Evolutionary conservation across 1,140 invertebrate species (phyloP), one percentile per base, ranked within the genome.

Genomic region (Luehdorfia chinensis): DNA sequence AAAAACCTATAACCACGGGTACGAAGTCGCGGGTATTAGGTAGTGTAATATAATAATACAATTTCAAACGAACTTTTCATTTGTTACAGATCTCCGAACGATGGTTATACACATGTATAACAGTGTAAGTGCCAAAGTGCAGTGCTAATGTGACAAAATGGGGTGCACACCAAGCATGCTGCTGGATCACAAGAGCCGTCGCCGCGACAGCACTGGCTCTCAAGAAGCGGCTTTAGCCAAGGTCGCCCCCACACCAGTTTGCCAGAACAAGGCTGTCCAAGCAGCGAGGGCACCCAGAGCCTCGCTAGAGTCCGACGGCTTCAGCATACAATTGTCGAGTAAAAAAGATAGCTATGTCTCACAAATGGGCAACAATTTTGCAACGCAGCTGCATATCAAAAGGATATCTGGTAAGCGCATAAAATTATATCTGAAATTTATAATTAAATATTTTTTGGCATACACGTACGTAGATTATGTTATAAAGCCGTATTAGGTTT

Each of bases 141-240:
- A 83, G 75, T 77, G 65, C 64, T 61, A 66, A 74, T 65, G 64
- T 67, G 56, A 64, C 48, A 66, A 47, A 30, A 87, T 88, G 86
- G 86, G 86, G 45, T 88, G 86, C 51, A 88, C 86, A 9, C 86
- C 86, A 45, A 88, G 86, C 57, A 87, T 88, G 84, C 66, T 88
- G 8, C 67, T 87, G 16, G 84, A 88, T 55, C 84, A 87, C 64
- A 87, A 87, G 53, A 87, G 74, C 33, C 73, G 86, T 18, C 75
- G 84, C n/a, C 80, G 86, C n/a, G 81, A 84, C 61, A 87, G 79
- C 55, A 64, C 68, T 0, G 74, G 78, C 2, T 84, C 83, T 0
- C 79, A 83, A 21, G 83, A 84, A 41, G 78, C 76, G 0, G 76
- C 83, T 6, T 23, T 86, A 12, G 83, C 75, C 0, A 86, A 86